Conservation (phyloP, 2,888 invertebrate species). For the Spialia ferax region DNA sequence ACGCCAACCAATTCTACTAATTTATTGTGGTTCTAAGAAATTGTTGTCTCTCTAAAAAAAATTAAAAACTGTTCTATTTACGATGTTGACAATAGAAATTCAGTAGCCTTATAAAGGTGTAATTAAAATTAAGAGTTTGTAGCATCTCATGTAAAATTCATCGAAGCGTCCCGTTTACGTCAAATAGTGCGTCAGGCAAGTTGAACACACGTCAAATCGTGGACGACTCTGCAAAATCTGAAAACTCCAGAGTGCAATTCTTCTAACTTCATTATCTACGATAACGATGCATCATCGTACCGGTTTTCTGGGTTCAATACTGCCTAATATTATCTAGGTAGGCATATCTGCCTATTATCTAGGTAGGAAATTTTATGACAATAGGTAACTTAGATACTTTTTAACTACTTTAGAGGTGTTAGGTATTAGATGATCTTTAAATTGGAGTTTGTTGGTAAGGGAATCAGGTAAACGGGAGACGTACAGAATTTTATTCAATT, state of each 20-base stretch:
- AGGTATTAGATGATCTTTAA: no score
- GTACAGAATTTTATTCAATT: no score
- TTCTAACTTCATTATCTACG: not conserved
- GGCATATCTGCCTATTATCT: no score
- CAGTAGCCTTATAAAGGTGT: conserved; percentile 1
- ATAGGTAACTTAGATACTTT: no score
- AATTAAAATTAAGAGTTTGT: conserved; percentile 22
- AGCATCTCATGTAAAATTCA: conserved; percentile 45
- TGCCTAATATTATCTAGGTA: no score
- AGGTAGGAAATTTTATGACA: no score
- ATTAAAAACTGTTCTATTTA: not conserved
- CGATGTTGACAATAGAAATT: not conserved
- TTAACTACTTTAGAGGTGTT: no score
- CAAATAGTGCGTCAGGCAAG: conserved; percentile 44
- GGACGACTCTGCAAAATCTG: conserved; percentile 7
- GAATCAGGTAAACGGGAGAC: no score
- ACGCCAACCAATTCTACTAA: no score
- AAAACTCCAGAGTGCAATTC: not conserved
- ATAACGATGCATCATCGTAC: no score
- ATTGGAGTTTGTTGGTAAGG: no score
- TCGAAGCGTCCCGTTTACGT: conserved; percentile 39
- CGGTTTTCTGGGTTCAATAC: no score
- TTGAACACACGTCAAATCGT: conserved; percentile 41
- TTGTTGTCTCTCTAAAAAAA: not conserved
- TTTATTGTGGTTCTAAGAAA: not conserved